A percentile compares a stretch with the other conserved stretches of the same genome.
These are phyloP conservation scores for Himalopsyche kuldschensis DNA, from an alignment of 2,888 invertebrate genomes.

Conservation along the genomic window DNA sequence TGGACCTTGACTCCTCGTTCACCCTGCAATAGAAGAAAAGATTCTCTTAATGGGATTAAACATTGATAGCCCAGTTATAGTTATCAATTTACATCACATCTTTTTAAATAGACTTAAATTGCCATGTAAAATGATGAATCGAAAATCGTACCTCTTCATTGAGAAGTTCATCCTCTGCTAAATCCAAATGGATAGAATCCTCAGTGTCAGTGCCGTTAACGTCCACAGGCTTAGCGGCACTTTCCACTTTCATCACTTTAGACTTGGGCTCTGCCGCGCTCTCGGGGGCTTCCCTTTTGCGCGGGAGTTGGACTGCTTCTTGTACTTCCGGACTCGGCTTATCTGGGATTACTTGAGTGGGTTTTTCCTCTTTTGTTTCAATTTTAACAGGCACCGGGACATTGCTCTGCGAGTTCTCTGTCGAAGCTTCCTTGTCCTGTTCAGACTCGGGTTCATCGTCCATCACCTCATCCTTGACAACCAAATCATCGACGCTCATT, in stretches of 20 bases:
- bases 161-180: constrained; percentile 80
- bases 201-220: constrained; percentile 71
- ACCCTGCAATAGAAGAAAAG: constrained; percentile 52
- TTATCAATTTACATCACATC: background rate
- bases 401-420: background rate
- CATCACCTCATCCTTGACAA: constrained; percentile 42
- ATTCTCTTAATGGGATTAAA: background rate
- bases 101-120: background rate
- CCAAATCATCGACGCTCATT: constrained; percentile 37
- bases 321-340: constrained; percentile 1
- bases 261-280: constrained; percentile 43
- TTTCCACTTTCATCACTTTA: constrained; percentile 38
- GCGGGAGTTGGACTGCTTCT: constrained; percentile 20
- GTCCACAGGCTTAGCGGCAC: constrained; percentile 43
- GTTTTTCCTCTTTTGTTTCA: constrained; percentile 36
- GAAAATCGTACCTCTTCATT: constrained; percentile 70
- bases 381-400: background rate
- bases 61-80: too few species aligned
- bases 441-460: constrained; percentile 42
- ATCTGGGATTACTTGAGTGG: constrained; percentile 26
- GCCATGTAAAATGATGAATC: background rate
- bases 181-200: constrained; percentile 78
- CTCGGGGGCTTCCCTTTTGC: constrained; percentile 53
- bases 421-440: constrained; percentile 5
- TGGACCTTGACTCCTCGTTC: constrained; percentile 61